Evolutionary conservation across 2,113 vertebrate species (phyloP), one percentile per base, ranked within the genome.

Genomic region (Chionis minor): DNA sequence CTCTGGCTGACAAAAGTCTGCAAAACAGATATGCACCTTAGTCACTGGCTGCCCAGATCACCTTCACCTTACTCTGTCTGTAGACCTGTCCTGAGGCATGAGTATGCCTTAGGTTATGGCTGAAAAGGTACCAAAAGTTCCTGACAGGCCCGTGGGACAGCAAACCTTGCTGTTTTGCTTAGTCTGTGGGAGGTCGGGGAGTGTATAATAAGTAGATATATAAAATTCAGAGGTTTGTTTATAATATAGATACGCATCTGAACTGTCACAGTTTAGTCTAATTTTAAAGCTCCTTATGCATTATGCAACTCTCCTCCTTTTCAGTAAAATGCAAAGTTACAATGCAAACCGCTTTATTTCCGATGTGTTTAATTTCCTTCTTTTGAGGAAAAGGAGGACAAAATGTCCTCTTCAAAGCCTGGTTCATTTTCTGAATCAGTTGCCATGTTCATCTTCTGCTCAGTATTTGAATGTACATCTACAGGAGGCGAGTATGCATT

Each of bases 251-350:
- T 88, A 78, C 66, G 69, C 47, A 78, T 92, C 55, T 87, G 69
- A 94, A 84, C 65, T 94, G 88, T 65, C 70, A 79, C 94, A 92
- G 15, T 81, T 87, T 42, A 69, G 91, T 92, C 95, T 91, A 91
- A 84, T 96, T 97, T 94, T 96, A 85, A 94, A 94, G 33, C 40
- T 92, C 27, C 45, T 92, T 81, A 81, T 81, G 56, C 56, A 58
- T 92, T 94, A 95, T 92, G 91, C 71, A 95, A 74, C 80, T 77
- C 72, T 63, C 21, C 30, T 81, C 35, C 47, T 86, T 94, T 91
- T 86, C 86, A 85, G 45, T 79, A 35, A 81, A 89, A 92, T 45
- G 30, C 30, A 49, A 84, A 79, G 75, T 75, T 72, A 61, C 61
- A 82, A 26, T 66, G 83, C 40, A 81, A 92, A 30, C 40, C 38